phyloP scores from a whole-genome alignment of 2,113 vertebrate species.

The Amazona vittata region DNA sequence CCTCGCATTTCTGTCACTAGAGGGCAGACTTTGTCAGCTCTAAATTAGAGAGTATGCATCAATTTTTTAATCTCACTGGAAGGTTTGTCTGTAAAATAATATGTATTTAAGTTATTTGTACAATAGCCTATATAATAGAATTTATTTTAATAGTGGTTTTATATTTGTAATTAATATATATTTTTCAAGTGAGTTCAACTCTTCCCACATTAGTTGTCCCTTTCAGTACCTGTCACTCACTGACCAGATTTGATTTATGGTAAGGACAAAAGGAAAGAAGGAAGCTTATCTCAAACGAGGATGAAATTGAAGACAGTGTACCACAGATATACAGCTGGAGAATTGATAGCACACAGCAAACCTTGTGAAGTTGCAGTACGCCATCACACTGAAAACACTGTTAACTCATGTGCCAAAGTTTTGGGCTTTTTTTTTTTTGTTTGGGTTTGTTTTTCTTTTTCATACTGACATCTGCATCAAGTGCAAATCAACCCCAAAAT shows the following conservation, averaged over 20 bases:
- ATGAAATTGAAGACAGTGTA: neutral
- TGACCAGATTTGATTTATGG: neutral
- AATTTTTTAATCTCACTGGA: neutral
- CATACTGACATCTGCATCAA: neutral
- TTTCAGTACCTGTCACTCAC: neutral
- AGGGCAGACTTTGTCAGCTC: constrained; percentile 20
- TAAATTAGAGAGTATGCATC: neutral
- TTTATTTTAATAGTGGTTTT: neutral
- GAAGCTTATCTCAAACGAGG: neutral
- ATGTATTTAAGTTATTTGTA: neutral
- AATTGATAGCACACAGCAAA: neutral
- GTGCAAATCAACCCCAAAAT: neutral
- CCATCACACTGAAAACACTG: neutral
- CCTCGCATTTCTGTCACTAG: constrained; percentile 14
- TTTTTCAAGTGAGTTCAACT: neutral
- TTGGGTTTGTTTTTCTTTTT: neutral
- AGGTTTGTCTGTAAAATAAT: neutral
- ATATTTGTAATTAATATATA: neutral
- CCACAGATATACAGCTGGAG: neutral
- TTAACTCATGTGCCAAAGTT: neutral
- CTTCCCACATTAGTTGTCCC: neutral
- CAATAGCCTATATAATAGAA: neutral
- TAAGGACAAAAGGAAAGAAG: neutral
- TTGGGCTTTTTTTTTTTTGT: neutral
- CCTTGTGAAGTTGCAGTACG: neutral